These are phyloP conservation scores for Tretioscincus oriximinensis DNA, from an alignment of 2,113 vertebrate species.

Conservation along the genomic window DNA sequence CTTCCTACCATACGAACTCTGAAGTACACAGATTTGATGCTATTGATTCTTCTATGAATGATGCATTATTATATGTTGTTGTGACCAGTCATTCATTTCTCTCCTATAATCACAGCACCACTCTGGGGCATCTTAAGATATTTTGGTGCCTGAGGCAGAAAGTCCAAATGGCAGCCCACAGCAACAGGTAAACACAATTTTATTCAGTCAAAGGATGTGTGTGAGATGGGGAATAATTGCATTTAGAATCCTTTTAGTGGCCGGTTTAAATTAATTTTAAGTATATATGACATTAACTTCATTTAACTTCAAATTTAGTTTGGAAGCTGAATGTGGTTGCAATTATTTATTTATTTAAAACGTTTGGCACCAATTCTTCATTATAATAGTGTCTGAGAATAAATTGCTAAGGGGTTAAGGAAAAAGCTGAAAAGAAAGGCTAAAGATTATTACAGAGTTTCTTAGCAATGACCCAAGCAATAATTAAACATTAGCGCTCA, in stretches of 20 bases:
- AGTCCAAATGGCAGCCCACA: not conserved
- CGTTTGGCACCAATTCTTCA: too few relatives aligned
- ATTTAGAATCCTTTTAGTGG: not conserved
- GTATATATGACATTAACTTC: not conserved
- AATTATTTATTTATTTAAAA: not conserved
- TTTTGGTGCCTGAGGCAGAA: not conserved
- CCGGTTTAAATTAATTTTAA: not conserved
- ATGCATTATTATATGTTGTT: slow-evolving; percentile 1
- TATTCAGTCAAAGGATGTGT: not conserved
- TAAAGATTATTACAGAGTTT: too few relatives aligned
- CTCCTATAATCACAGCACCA: not conserved
- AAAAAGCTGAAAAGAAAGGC: too few relatives aligned
- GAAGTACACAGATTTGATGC: slow-evolving; percentile 20
- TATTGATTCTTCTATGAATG: not conserved
- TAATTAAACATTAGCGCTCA: too few relatives aligned
- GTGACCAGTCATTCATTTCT: slow-evolving; percentile 4
- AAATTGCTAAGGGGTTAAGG: too few relatives aligned
- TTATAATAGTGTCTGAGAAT: too few relatives aligned
- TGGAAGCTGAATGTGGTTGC: not conserved
- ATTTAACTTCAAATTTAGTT: not conserved
- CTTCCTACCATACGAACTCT: slow-evolving; percentile 2
- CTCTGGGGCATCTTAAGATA: not conserved
- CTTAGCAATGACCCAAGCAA: too few relatives aligned
- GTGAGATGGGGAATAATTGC: not conserved
- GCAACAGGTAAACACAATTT: slow-evolving; percentile 19